These are phyloP conservation scores for Schmidtea mediterranea DNA, from an alignment of 1,140 invertebrate genomes.

Conservation along the genomic window DNA sequence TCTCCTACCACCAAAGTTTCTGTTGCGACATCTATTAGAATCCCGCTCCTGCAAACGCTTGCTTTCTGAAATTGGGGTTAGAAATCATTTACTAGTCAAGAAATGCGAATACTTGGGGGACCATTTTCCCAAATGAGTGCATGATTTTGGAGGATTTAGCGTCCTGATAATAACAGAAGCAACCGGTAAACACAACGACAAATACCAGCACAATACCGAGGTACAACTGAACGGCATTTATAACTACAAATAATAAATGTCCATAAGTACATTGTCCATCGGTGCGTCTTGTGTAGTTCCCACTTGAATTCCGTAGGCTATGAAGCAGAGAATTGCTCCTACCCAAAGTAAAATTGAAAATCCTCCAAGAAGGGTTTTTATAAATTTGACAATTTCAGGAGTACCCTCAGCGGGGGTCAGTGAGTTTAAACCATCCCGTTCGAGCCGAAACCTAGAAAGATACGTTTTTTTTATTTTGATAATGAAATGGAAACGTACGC, in stretches of 20 bases:
- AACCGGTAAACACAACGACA: constrained; percentile 26
- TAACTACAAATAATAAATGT: not conserved
- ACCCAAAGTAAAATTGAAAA: constrained; percentile 85
- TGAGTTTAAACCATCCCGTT: constrained; percentile 64
- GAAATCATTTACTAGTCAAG: no score
- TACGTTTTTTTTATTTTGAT: not conserved
- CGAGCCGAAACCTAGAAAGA: constrained; percentile 34
- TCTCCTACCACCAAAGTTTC: constrained; percentile 48
- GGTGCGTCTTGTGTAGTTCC: constrained; percentile 54
- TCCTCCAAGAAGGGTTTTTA: constrained; percentile 83
- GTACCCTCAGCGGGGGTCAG: constrained; percentile 77
- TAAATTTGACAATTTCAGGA: constrained; percentile 90
- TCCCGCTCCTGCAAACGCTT: constrained; percentile 66
- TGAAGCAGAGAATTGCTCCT: constrained; percentile 78
- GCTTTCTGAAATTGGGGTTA: constrained; percentile 76
- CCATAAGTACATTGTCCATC: constrained; percentile 64
- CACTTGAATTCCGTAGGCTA: constrained; percentile 74
- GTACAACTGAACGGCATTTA: constrained; percentile 13
- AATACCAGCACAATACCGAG: constrained; percentile 21
- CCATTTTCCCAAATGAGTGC: constrained; percentile 37
- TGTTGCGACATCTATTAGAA: constrained; percentile 46
- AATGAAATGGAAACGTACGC: not conserved
- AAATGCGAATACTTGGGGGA: constrained; percentile 14
- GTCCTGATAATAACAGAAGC: constrained; percentile 28
- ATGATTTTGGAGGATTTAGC: constrained; percentile 44